Evolutionary conservation across 2,113 vertebrate species (phyloP), one percentile per base, ranked within the genome.

Genomic region (Oncorhynchus mykiss): DNA sequence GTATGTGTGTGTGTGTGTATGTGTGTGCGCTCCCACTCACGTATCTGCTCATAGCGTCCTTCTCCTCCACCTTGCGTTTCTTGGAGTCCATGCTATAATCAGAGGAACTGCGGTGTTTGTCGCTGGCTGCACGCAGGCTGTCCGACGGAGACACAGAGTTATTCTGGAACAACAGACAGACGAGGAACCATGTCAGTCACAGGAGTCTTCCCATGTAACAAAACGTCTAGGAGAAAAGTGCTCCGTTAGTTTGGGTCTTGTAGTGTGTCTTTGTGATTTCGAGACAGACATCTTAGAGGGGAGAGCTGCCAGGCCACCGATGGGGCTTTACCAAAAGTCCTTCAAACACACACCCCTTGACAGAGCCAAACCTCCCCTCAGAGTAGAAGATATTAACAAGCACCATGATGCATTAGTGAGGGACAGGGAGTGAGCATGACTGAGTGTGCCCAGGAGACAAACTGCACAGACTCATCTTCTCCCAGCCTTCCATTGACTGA

Each of bases 61-160:
- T 98, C 90, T 98, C 97, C 66, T 99, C 97, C 0, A 96, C 96
- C 86, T 98, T 97, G 85, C 97, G 87, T 83, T 99, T 99, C 92
- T 98, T 98, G 79, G 96, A 90, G 84, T 99, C 97, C 6, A 96
- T 89, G 79, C 94, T 82, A 68, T 98, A 98, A 72, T 98, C 97
- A 0, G 96, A 92, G 5, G 96, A 97, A 82, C 95, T 90, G 27
- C 97, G 93, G 90, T 97, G 97, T 87, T 98, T 99, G 90, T 98
- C 96, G 0, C 95, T 97, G 72, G 95, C 91, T 3, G 91, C 85
- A 64, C 96, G 90, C 82, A 98, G 90, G 88, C 97, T 98, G 90
- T 99, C 97, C 1, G 96, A 96, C 1, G 97, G 97, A 0, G 97
- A 99, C 79, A 98, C 95, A 0, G 96, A 98, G 83, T 98, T 98